A percentile compares a stretch with the other conserved stretches of the same genome.
Conservation (phyloP, 1,140 invertebrate species). For the Drosophila repleta region DNA sequence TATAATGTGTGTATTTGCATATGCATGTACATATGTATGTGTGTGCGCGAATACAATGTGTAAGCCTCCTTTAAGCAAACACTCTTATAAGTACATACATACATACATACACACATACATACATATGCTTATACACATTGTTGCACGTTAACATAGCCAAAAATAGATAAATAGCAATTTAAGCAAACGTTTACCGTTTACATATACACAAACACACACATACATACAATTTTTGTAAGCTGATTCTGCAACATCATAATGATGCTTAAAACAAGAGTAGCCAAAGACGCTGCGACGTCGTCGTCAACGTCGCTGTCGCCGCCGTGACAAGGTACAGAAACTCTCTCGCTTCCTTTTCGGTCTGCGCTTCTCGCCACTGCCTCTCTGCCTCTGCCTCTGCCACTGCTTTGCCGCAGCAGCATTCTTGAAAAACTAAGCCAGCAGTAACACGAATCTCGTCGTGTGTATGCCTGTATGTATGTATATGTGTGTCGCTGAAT, state of each 20-base stretch:
- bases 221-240: conserved; percentile 2
- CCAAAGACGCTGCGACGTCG: background rate
- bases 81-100: background rate
- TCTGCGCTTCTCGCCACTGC: no score
- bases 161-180: background rate
- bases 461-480: conserved; percentile 50
- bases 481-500: conserved; percentile 62
- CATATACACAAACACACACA: background rate
- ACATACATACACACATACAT: background rate
- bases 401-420: conserved; percentile 3
- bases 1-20: no score
- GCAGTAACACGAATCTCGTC: conserved; percentile 74
- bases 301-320: background rate
- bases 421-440: conserved; percentile 78
- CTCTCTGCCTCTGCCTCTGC: background rate
- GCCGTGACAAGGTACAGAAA: background rate
- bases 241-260: conserved; percentile 3
- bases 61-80: background rate
- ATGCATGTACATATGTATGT: background rate
- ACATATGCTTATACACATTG: background rate
- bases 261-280: conserved; percentile 5
- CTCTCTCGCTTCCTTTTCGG: background rate
- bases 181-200: background rate
- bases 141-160: background rate
- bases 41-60: background rate